A percentile compares a stretch with the other conserved stretches of the same genome.
phyloP scores from a whole-genome alignment of 2,797 vertebrate species.

The Macropodus opercularis region DNA sequence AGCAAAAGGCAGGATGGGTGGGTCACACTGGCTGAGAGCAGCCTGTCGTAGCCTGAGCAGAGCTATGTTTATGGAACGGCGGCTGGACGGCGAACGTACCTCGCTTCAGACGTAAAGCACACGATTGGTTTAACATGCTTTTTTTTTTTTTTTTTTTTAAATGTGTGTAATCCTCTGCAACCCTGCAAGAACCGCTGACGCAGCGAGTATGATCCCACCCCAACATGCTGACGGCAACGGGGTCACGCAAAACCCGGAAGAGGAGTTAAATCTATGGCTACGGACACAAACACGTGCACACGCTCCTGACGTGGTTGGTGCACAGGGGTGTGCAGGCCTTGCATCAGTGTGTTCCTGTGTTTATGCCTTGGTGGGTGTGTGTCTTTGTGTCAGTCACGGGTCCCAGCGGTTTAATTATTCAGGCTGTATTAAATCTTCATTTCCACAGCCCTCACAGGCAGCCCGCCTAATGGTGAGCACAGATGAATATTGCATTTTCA shows the following conservation, averaged over 20 bases:
- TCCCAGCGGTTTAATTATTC: constrained; percentile 75
- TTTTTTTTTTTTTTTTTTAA: too few species aligned
- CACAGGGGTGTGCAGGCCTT: constrained; percentile 21
- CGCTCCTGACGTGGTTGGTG: constrained; percentile 29
- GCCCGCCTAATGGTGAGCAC: constrained; percentile 61
- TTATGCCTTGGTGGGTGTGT: constrained; percentile 31
- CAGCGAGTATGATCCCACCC: constrained; percentile 11
- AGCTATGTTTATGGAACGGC: constrained; percentile 22
- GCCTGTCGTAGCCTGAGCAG: constrained; percentile 28
- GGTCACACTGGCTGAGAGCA: constrained; percentile 30
- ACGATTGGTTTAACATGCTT: constrained; percentile 23
- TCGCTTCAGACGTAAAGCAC: constrained; percentile 28
- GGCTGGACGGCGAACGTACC: constrained; percentile 22
- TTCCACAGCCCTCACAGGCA: constrained; percentile 56
- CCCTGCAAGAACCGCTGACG: constrained; percentile 22
- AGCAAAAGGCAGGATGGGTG: constrained; percentile 44
- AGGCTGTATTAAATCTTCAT: constrained; percentile 75
- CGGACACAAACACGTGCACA: constrained; percentile 23
- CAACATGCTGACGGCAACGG: constrained; percentile 25
- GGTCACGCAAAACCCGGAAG: constrained; percentile 33
- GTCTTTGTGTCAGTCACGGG: constrained; percentile 58
- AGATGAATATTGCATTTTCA: constrained; percentile 73
- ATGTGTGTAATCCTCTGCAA: constrained; percentile 41
- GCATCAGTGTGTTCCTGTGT: constrained; percentile 30
- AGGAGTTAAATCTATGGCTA: constrained; percentile 45